phyloP scores from a whole-genome alignment of 2,888 invertebrate species.

The Drosophila putrida region DNA sequence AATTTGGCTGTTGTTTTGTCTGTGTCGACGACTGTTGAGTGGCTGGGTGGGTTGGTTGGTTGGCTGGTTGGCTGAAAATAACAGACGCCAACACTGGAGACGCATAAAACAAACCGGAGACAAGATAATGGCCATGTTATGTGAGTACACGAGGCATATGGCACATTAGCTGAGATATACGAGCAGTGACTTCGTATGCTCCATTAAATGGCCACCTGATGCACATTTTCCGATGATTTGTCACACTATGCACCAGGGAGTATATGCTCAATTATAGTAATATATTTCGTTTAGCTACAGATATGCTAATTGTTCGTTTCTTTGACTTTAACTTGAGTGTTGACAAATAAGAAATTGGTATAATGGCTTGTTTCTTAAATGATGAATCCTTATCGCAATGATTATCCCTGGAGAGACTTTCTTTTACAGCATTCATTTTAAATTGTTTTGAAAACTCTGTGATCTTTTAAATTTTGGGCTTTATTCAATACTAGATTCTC shows the following conservation, averaged over 20 bases:
- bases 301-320: conserved; percentile 12
- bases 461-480: no score
- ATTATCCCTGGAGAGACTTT: no score
- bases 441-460: no score
- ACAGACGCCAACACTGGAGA: conserved; percentile 54
- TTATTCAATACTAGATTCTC: no score
- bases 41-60: conserved; percentile 12
- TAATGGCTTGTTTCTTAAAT: not conserved
- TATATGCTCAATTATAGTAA: conserved; percentile 3
- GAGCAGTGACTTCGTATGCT: conserved; percentile 22
- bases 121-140: conserved; percentile 70
- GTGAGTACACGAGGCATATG: conserved; percentile 62
- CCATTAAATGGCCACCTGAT: conserved; percentile 58
- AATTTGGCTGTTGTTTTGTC: conserved; percentile 46
- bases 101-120: conserved; percentile 64
- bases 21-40: conserved; percentile 27
- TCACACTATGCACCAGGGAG: conserved; percentile 17
- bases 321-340: not conserved
- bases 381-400: no score
- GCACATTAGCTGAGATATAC: conserved; percentile 51
- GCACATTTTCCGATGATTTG: conserved; percentile 42
- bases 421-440: no score
- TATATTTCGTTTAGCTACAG: not conserved
- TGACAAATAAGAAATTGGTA: not conserved
- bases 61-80: conserved; percentile 21